A percentile compares a stretch with the other conserved stretches of the same genome.
These are phyloP conservation scores for Acromyrmex echinatior DNA, from an alignment of 1,140 invertebrate genomes.

Conservation along the genomic window DNA sequence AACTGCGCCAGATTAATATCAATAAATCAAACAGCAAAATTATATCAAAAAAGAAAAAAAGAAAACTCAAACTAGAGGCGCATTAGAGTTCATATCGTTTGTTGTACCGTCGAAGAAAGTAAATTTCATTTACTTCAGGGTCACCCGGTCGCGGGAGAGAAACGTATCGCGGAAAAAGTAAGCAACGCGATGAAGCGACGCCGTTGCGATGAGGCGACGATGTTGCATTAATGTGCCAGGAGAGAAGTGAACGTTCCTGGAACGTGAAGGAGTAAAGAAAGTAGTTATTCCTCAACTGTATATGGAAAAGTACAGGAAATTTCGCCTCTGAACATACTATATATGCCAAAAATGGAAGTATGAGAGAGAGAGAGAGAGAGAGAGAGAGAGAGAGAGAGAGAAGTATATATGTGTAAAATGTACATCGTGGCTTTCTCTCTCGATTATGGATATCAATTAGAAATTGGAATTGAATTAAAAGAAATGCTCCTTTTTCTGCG, in stretches of 20 bases:
- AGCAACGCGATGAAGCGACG: not conserved
- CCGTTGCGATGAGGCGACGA: too few relatives aligned
- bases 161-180: constrained; percentile 23
- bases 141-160: constrained; percentile 28
- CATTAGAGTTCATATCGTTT: not conserved
- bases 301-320: constrained; percentile 13
- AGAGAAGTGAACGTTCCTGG: constrained; percentile 13
- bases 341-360: constrained; percentile 20
- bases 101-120: not conserved
- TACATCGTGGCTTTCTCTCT: not conserved
- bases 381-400: not conserved
- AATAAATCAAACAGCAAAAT: too few relatives aligned
- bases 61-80: too few relatives aligned
- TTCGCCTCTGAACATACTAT: not conserved
- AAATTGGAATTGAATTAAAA: not conserved
- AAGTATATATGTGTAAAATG: not conserved
- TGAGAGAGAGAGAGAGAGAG: not conserved
- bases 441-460: not conserved
- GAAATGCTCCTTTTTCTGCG: not conserved
- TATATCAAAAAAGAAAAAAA: too few relatives aligned
- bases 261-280: constrained; percentile 45
- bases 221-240: not conserved
- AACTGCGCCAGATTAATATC: too few relatives aligned
- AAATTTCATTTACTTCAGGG: constrained; percentile 46
- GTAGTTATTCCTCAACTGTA: not conserved